These are phyloP conservation scores for Atherix ibis DNA, from an alignment of 2,888 invertebrate genomes.

Conservation along the genomic window DNA sequence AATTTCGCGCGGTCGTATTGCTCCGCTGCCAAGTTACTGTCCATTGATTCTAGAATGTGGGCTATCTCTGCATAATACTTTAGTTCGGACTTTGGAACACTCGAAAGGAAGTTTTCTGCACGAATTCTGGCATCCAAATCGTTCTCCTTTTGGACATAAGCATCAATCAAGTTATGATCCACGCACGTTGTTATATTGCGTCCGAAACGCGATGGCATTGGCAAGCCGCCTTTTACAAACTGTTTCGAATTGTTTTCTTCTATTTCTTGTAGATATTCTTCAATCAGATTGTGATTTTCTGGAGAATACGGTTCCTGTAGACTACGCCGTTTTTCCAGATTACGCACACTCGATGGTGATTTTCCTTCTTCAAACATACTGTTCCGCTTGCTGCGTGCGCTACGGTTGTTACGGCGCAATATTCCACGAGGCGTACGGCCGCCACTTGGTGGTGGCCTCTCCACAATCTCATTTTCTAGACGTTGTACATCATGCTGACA, in stretches of 20 bases:
- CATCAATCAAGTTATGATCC: slow-evolving; percentile 3
- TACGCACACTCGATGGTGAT: slow-evolving; percentile 34
- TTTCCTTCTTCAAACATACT: slow-evolving; percentile 59
- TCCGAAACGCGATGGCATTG: slow-evolving; percentile 10
- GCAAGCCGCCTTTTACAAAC: slow-evolving; percentile 26
- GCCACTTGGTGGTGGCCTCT: slow-evolving; percentile 41
- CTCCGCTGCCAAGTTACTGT: slow-evolving; percentile 19
- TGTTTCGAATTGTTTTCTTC: slow-evolving; percentile 16
- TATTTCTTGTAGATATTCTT: slow-evolving; percentile 15
- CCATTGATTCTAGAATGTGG: slow-evolving; percentile 27
- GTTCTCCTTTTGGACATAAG: slow-evolving; percentile 11
- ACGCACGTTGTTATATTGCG: slow-evolving; percentile 10
- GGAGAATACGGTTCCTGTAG: slow-evolving; percentile 50
- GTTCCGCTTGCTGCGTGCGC: slow-evolving; percentile 46
- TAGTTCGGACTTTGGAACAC: slow-evolving; percentile 30
- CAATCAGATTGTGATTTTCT: slow-evolving; percentile 23
- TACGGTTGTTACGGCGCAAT: slow-evolving; percentile 19
- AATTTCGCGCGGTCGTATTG: slow-evolving; percentile 30
- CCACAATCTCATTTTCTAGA: slow-evolving; percentile 39
- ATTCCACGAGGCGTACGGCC: slow-evolving; percentile 42
- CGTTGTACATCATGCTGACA: slow-evolving; percentile 69
- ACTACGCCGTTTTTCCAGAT: slow-evolving; percentile 49
- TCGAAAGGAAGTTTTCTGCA: slow-evolving; percentile 30
- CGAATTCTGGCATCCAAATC: slow-evolving; percentile 30
- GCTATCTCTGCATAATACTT: slow-evolving; percentile 34